phyloP scores from a whole-genome alignment of 2,113 vertebrate genomes.

The Elephas maximus region DNA sequence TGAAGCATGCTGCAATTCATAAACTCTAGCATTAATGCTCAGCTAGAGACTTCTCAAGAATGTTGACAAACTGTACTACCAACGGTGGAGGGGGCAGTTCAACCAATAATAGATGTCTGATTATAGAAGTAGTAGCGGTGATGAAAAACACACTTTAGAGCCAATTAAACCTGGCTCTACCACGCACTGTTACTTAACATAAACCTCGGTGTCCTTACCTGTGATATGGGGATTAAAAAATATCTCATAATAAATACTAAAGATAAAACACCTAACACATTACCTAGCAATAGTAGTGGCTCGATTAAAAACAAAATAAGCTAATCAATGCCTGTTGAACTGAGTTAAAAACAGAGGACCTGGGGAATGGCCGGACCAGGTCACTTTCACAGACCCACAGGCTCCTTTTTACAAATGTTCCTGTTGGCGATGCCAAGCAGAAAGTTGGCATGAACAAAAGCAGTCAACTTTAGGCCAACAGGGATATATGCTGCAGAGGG shows the following conservation, averaged over 20 bases:
- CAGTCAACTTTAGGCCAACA: neutral
- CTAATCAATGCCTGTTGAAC: neutral
- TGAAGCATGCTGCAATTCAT: neutral
- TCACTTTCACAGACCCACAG: neutral
- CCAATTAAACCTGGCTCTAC: neutral
- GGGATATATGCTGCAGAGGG: too few species aligned
- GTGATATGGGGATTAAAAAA: neutral
- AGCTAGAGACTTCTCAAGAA: neutral
- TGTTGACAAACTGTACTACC: neutral
- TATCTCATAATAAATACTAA: neutral
- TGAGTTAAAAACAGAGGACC: conserved; percentile 12
- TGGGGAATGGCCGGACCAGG: neutral
- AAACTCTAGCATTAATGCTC: neutral
- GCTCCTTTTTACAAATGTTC: neutral
- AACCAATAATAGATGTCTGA: neutral
- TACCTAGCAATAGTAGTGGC: neutral
- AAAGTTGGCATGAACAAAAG: neutral
- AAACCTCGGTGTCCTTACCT: neutral
- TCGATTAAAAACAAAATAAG: conserved; percentile 19
- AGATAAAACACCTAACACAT: neutral
- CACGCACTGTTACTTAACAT: neutral
- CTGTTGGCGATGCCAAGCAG: neutral
- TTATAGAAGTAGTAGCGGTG: neutral
- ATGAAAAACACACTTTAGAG: neutral
- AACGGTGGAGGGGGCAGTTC: neutral